Conservation (phyloP, 2,113 vertebrate genomes). For the Nymphicus hollandicus region DNA sequence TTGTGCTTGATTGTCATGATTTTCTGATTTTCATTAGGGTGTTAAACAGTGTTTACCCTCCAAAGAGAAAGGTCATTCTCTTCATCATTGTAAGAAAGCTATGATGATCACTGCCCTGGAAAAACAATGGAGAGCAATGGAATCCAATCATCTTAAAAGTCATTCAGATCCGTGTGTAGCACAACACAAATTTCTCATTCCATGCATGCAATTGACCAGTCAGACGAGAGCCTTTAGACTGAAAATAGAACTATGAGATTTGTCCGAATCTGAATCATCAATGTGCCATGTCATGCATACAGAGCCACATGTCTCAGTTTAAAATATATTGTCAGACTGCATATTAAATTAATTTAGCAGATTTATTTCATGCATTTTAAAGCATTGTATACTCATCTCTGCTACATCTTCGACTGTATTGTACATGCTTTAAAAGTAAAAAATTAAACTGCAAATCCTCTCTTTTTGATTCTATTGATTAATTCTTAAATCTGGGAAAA, state of each 20-base stretch:
- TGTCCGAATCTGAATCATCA: background rate
- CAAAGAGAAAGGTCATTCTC: background rate
- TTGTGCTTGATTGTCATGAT: background rate
- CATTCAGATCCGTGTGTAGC: background rate
- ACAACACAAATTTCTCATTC: background rate
- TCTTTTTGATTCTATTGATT: background rate
- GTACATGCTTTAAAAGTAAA: background rate
- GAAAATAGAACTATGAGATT: background rate
- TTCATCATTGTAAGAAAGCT: background rate
- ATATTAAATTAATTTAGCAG: background rate
- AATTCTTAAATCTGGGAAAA: background rate
- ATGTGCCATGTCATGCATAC: background rate
- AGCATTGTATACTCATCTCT: background rate
- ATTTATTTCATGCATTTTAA: background rate
- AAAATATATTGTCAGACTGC: background rate
- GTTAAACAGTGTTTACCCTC: background rate
- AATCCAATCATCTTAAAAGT: background rate
- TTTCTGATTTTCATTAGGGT: background rate
- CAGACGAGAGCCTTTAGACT: background rate
- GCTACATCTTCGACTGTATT: background rate
- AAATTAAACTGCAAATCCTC: background rate
- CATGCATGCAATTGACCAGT: background rate
- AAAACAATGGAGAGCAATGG: background rate
- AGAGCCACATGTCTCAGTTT: background rate
- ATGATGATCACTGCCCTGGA: background rate